Evolutionary conservation across 2,888 invertebrate genomes (phyloP), one percentile per base, ranked within the genome.

Genomic region (Sycophila texana): DNA sequence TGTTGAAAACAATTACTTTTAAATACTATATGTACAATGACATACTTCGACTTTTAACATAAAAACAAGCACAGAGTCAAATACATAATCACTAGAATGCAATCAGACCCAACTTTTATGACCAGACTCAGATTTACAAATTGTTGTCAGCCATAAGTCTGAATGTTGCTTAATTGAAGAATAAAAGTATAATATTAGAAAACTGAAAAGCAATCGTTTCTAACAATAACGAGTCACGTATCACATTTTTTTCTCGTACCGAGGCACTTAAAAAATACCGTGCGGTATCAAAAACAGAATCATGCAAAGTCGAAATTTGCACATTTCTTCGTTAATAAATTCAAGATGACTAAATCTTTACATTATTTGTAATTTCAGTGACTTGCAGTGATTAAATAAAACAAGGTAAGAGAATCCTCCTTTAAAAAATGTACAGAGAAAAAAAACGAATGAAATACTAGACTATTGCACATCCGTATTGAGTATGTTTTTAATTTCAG

Each of bases 381-480:
- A 77, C 30, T 4, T 30, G 53, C 26, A n/a, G 20, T 51, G 61
- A 61, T 51, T 66, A 14, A 49, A 77, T 71, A 71, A 71, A 77
- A 77, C 65, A 26, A 30, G 20, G 30, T 51, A 57, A 51, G 61
- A 70, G 57, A 26, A 58, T 26, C 60, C 26, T 49, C 47, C 47
- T 39, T 61, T 70, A 77, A 12, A 73, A 49, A 80, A 71, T 63
- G 49, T 57, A 70, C 39, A 66, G 13, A 53, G 61, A 70, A 49
- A 26, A 70, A 58, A 57, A 74, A 53, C 51, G 77, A 81, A 77
- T 47, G 75, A 82, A 80, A 82, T 82, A 82, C 82, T 84, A 84
- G 60, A 72, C 82, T 86, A 86, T 86, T 86, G 85, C 85, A 86
- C 84, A 83, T 86, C 71, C 82, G 84, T 82, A 73, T 82, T 81